Percentiles rank a stretch among this genome's conserved stretches.
Conservation (phyloP, 2,797 vertebrate species). For the Myiotriccus ornatus region DNA sequence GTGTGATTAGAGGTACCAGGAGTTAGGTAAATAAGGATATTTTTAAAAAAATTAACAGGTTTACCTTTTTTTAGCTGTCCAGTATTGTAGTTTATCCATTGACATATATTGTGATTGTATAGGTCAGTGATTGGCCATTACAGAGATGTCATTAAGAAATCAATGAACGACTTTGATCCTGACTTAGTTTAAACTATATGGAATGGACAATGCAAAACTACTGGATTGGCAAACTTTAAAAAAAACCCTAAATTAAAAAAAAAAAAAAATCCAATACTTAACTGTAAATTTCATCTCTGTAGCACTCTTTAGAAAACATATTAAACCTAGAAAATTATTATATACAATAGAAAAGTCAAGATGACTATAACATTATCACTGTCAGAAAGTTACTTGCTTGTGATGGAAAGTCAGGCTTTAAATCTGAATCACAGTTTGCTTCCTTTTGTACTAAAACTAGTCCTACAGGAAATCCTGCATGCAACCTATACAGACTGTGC, state of each 20-base stretch:
- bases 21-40: background rate
- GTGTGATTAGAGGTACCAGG: rapidly evolving
- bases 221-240: background rate
- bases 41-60: background rate
- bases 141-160: background rate
- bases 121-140: background rate
- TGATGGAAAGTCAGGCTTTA: background rate
- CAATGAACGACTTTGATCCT: background rate
- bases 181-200: background rate
- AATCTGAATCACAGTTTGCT: background rate
- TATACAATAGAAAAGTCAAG: background rate
- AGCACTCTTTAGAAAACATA: background rate
- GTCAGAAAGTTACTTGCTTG: background rate
- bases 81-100: background rate
- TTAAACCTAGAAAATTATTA: background rate
- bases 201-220: background rate
- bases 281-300: background rate
- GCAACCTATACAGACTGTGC: background rate
- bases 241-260: background rate
- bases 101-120: background rate
- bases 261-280: background rate
- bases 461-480: background rate
- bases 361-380: background rate
- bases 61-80: background rate
- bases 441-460: background rate